A percentile compares a stretch with the other conserved stretches of the same genome.
Conservation (phyloP, 2,797 vertebrate genomes). For the Amniataba percoides region DNA sequence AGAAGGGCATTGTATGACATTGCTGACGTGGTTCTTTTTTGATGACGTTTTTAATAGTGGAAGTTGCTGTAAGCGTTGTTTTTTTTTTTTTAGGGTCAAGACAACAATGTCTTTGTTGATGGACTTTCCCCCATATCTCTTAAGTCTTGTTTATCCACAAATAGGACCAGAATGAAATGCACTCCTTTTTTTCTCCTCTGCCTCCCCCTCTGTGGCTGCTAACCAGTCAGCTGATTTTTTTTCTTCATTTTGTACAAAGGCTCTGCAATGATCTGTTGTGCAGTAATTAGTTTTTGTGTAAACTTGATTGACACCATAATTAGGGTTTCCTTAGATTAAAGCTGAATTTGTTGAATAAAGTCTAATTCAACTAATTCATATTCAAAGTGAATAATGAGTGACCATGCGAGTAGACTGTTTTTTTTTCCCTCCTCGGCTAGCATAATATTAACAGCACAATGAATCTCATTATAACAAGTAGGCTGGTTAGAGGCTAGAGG, state of each 20-base stretch:
- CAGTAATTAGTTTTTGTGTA: conserved; percentile 37
- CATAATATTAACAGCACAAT: conserved; percentile 44
- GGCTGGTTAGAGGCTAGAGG: conserved; percentile 57
- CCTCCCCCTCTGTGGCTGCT: conserved; percentile 28
- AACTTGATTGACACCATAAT: conserved; percentile 45
- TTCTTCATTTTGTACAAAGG: conserved; percentile 27
- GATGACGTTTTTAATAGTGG: conserved; percentile 65
- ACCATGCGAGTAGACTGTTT: conserved; percentile 25
- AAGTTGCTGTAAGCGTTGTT: conserved; percentile 73
- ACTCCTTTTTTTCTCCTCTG: background rate
- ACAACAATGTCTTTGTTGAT: conserved; percentile 78
- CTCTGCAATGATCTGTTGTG: conserved; percentile 45
- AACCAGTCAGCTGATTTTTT: conserved; percentile 65
- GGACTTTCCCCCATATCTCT: conserved; percentile 71
- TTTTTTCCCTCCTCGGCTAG: background rate
- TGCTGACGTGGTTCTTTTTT: conserved; percentile 68
- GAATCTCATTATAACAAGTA: conserved; percentile 46
- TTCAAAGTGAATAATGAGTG: conserved; percentile 39
- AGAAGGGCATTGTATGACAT: conserved; percentile 79
- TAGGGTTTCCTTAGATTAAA: conserved; percentile 27
- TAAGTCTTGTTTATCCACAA: conserved; percentile 78
- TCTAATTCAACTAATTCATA: conserved; percentile 40
- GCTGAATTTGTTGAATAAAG: conserved; percentile 27
- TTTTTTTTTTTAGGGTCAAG: conserved; percentile 68
- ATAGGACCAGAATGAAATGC: conserved; percentile 60